Evolutionary conservation across 2,113 vertebrate genomes (phyloP), one percentile per base, ranked within the genome.

Genomic region (Anolis carolinensis): DNA sequence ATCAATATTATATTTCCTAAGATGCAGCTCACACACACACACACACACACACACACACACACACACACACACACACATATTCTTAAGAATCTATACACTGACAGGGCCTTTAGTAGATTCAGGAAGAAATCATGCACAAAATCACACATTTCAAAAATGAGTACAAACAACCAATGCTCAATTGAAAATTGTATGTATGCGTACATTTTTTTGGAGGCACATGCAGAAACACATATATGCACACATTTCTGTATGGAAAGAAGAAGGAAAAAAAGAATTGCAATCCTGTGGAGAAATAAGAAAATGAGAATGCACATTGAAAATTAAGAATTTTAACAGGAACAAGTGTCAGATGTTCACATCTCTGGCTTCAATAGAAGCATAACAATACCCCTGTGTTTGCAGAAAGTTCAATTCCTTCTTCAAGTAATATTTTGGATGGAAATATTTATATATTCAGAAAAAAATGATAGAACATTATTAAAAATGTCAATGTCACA

Each of bases 401-500:
- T 10, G 10, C 52, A 16, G 14, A 59, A 59, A 59, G 14, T 18
- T 16, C 55, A 59, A 59, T 59, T 13, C 18, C 13, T 59, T 59
- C 55, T 59, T 59, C 55, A 59, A 16, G 55, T 59, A 59, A 2
- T 59, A 59, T 59, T 16, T 13, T 18, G 14, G 55, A 59, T 13
- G 55, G 18, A 59, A 59, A 16, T 16, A 14, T 59, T 59, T 59
- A 59, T 59, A 59, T 4, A 16, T 59, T 59, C 55, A 59, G 55
- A 59, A 59, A 59, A 18, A 59, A n/a, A n/a, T n/a, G n/a, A 44
- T 44, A 44, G 39, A 44, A 44, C 5, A 5, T 44, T 44, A 44
- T 44, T 44, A 44, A 44, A 44, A 44, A 44, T 44, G 39, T 44
- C 39, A 91, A 83, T 83, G 0, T 1, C 0, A 0, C 2, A 0